phyloP scores from a whole-genome alignment of 1,140 invertebrate species.

The Apis florea region DNA sequence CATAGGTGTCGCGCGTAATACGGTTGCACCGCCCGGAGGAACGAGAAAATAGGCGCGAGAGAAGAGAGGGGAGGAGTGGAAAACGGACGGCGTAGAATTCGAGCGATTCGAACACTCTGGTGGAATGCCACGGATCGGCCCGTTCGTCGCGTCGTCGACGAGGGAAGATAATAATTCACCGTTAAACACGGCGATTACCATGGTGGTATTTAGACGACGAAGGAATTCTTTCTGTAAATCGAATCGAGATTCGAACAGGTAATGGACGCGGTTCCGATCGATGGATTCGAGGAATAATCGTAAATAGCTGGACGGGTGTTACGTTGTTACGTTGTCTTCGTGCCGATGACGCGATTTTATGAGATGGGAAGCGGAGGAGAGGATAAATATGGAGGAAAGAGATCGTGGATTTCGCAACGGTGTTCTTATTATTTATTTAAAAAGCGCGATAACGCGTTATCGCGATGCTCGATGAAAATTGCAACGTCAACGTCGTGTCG shows the following conservation, averaged over 20 bases:
- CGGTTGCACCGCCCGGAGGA: conserved; percentile 36
- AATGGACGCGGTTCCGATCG: conserved; percentile 51
- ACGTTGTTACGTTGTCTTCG: neutral
- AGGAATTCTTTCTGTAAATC: conserved; percentile 15
- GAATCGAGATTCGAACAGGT: conserved; percentile 17
- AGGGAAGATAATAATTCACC: conserved; percentile 57
- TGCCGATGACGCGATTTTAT: neutral
- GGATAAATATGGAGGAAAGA: no score
- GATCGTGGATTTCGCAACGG: no score
- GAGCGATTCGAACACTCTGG: conserved; percentile 53
- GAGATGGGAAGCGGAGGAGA: neutral
- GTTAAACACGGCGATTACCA: conserved; percentile 60
- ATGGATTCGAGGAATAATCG: conserved; percentile 4
- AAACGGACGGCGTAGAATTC: conserved; percentile 31
- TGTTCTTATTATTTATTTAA: no score
- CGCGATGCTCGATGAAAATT: no score
- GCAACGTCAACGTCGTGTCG: neutral
- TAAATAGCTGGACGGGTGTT: neutral
- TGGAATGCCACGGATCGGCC: conserved; percentile 48
- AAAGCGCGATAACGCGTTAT: no score
- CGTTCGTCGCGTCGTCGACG: conserved; percentile 48
- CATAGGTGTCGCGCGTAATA: conserved; percentile 51
- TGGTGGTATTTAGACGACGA: conserved; percentile 46
- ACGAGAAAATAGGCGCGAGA: neutral
- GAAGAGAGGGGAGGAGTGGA: no score